Conservation (phyloP, 2,113 vertebrate genomes). For the Cottus gobio region DNA sequence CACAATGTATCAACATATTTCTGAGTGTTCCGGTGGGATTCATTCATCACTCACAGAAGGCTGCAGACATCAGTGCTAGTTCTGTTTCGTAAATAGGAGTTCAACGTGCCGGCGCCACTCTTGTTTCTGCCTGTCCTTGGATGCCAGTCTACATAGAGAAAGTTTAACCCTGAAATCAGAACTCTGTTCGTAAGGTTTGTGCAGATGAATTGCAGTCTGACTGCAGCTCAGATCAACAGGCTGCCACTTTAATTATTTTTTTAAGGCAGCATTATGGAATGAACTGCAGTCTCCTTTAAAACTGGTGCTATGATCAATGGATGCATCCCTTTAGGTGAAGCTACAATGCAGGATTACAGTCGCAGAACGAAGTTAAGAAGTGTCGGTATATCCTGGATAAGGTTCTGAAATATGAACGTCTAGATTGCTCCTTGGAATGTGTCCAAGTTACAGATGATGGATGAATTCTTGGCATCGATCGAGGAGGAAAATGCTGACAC, state of each 20-base stretch:
- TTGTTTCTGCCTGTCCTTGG: not conserved
- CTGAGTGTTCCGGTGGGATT: not conserved
- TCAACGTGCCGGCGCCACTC: not conserved
- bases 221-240: slow-evolving; percentile 12
- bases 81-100: not conserved
- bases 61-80: not conserved
- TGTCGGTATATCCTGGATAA: not conserved
- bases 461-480: not conserved
- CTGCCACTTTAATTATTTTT: not conserved
- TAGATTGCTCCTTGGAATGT: not conserved
- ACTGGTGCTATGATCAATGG: not conserved
- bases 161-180: not conserved
- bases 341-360: not conserved
- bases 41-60: not conserved
- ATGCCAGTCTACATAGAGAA: not conserved
- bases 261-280: not conserved
- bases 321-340: not conserved
- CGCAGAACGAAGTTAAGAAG: not conserved
- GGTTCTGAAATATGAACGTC: not conserved
- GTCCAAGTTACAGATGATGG: not conserved
- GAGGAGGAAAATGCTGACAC: not conserved
- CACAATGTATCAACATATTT: not conserved
- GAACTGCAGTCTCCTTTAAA: not conserved
- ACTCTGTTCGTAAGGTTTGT: not conserved
- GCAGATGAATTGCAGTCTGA: not conserved